Conservation (phyloP, 2,797 vertebrate genomes). For the Pyrocephalus nanus region DNA sequence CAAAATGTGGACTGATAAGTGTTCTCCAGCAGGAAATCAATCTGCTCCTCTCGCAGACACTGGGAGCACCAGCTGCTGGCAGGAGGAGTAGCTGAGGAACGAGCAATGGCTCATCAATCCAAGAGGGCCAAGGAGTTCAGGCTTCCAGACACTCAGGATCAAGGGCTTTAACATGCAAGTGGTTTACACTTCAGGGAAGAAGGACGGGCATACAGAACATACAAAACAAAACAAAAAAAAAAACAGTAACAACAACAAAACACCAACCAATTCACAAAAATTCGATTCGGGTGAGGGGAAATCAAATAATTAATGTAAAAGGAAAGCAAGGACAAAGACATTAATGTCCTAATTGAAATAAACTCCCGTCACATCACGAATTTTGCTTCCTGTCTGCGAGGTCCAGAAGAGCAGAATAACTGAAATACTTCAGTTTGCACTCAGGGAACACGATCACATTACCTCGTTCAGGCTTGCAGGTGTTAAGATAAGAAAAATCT, state of each 20-base stretch:
- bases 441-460: not conserved
- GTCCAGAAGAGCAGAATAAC: not conserved
- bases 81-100: not conserved
- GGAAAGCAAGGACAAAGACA: not conserved
- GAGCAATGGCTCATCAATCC: not conserved
- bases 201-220: not conserved
- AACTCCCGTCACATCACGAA: not conserved
- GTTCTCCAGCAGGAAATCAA: constrained; percentile 29
- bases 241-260: not conserved
- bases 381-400: not conserved
- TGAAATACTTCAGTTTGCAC: not conserved
- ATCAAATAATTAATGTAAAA: not conserved
- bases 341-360: not conserved
- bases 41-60: not conserved
- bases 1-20: not conserved
- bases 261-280: not conserved
- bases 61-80: not conserved
- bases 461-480: not conserved
- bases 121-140: not conserved
- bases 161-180: not conserved
- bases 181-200: not conserved
- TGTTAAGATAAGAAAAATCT: constrained; percentile 8
- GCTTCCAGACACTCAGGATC: not conserved
- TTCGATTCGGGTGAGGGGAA: fast-evolving
- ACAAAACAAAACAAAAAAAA: not conserved